phyloP scores from a whole-genome alignment of 2,113 vertebrate genomes.

The Rhynchomys soricoides region DNA sequence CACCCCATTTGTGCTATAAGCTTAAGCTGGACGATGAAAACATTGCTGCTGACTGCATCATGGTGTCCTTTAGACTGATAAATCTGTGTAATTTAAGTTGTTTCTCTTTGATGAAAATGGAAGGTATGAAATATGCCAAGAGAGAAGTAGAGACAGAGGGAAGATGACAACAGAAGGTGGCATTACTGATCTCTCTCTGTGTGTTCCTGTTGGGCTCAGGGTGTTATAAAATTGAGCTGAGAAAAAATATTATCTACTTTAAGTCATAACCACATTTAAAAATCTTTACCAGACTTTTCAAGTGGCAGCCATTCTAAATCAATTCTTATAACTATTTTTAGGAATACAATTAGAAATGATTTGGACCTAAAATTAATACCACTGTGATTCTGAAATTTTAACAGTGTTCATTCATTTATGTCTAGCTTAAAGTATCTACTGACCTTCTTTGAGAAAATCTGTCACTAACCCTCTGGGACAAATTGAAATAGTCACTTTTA shows the following conservation, averaged over 20 bases:
- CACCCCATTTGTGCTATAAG: conserved; percentile 48
- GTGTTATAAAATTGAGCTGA: conserved; percentile 39
- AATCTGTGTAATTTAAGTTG: conserved; percentile 53
- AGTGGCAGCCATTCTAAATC: conserved; percentile 47
- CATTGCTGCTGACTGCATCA: neutral
- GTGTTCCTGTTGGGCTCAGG: neutral
- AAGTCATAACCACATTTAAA: conserved; percentile 48
- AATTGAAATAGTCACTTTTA: neutral
- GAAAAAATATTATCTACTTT: conserved; percentile 57
- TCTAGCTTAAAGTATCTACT: neutral
- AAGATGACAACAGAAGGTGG: neutral
- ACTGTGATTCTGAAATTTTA: neutral
- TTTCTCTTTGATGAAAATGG: conserved; percentile 52
- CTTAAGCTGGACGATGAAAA: conserved; percentile 44
- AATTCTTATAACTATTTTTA: conserved; percentile 10
- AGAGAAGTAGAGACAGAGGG: neutral
- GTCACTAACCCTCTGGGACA: neutral
- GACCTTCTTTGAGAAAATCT: neutral
- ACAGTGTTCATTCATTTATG: neutral
- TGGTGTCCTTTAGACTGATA: conserved; percentile 43
- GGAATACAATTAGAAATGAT: neutral
- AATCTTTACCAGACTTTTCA: neutral
- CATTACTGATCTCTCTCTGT: conserved; percentile 17
- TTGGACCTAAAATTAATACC: neutral
- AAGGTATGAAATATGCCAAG: conserved; percentile 18